Evolutionary conservation across 92 coral and sea anemone genomes (phyloP).

Genomic region (Porites cylindrica): DNA sequence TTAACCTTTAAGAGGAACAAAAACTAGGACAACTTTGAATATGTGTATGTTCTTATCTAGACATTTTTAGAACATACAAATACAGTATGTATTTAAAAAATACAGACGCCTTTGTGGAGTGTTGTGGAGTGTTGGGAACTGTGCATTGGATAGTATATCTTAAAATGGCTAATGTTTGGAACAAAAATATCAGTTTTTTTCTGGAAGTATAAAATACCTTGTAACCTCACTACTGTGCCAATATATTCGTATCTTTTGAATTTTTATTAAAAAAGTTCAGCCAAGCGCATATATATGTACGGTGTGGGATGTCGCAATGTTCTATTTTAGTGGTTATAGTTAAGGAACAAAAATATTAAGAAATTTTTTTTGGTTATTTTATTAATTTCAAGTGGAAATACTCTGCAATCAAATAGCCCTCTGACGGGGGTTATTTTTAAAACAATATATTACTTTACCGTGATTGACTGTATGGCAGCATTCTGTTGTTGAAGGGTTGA

Average conservation of each 20-base stretch:
- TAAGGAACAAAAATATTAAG: too few relatives aligned
- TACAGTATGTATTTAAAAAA: neutral
- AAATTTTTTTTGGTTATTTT: too few relatives aligned
- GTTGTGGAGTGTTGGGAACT: slow-evolving; percentile 13
- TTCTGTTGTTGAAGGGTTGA: neutral
- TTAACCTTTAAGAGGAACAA: neutral
- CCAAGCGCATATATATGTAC: neutral
- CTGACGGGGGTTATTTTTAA: neutral
- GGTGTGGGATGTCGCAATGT: too few relatives aligned
- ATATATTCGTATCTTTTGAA: slow-evolving; percentile 18
- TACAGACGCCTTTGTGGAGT: neutral
- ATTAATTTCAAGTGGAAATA: too few relatives aligned
- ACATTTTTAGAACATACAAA: neutral
- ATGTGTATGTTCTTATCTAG: neutral
- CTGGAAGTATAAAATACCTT: neutral
- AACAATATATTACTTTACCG: too few relatives aligned
- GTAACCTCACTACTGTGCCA: neutral
- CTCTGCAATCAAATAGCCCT: neutral
- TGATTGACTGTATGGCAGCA: too few relatives aligned
- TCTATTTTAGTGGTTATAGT: too few relatives aligned
- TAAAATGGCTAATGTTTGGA: neutral
- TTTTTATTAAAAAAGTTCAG: neutral
- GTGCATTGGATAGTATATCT: neutral
- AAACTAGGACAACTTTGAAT: neutral
- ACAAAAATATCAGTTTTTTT: slow-evolving; percentile 6